phyloP scores from a whole-genome alignment of 2,113 vertebrate genomes.

The Brachypteracias leptosomus region DNA sequence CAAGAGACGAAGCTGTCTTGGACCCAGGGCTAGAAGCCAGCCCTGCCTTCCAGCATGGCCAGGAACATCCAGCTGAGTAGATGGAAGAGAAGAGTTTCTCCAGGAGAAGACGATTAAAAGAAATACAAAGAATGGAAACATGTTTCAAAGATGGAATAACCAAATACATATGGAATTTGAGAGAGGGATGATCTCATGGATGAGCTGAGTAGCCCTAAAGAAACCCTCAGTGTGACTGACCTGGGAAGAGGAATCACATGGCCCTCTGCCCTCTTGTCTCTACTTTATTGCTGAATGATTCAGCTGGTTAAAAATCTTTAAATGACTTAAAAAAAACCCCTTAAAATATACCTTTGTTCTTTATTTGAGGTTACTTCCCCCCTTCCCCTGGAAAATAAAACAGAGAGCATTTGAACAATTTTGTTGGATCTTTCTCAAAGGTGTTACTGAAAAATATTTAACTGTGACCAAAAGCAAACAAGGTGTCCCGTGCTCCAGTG shows the following conservation, averaged over 20 bases:
- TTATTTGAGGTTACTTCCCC: background rate
- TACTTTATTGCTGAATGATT: background rate
- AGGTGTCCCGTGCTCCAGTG: background rate
- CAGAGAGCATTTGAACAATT: background rate
- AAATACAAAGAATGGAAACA: background rate
- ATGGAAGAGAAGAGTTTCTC: slow-evolving; percentile 24
- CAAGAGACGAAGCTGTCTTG: slow-evolving; percentile 3
- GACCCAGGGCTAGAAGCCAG: background rate
- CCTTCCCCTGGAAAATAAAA: background rate
- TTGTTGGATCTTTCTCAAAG: background rate
- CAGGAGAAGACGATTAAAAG: slow-evolving; percentile 47
- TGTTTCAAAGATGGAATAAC: slow-evolving; percentile 32
- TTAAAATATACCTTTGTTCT: background rate
- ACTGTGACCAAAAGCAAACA: background rate
- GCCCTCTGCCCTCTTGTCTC: background rate
- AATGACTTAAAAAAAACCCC: background rate
- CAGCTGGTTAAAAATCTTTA: background rate
- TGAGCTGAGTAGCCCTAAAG: background rate
- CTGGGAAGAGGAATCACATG: background rate
- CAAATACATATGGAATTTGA: slow-evolving; percentile 27
- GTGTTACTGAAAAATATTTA: background rate
- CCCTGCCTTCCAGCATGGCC: slow-evolving; percentile 25
- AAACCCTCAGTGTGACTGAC: background rate
- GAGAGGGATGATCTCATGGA: slow-evolving; percentile 22
- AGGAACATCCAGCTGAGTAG: slow-evolving; percentile 40